Base-by-base conservation (phyloP, 1,140 invertebrate species). In the Brachionus asplanchnoidis region DNA sequence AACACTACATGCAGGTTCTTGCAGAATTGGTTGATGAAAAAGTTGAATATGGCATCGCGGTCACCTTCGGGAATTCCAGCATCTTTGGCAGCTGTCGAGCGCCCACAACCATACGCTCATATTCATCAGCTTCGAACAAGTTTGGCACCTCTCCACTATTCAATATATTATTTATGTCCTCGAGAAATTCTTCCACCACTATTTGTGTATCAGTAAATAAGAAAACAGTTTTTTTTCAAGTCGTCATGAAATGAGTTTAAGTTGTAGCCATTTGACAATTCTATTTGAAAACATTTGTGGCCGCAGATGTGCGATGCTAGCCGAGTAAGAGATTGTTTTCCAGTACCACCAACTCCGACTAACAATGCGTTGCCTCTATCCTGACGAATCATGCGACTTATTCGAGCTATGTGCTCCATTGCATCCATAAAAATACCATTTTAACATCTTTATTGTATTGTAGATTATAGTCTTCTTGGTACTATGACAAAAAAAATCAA, bases 131-230 rank as follows among this genome's bases (percentile, higher is more conserved):
- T 87, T 95, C 94, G 88, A 90, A 90, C 79, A 90, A 86, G 85
- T 88, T 90, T 56, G 89, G 88, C 17, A 90, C 90, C 86, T 90
- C 89, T 53, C 90, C 88, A 84, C 89, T 90, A 86, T 90, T 90
- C 6, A 90, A 87, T 65, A 95, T 94, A 87, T 96, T 95, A 87
- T 95, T 96, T 26, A 96, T 94, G 87, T 96, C 95, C 89, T 96
- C 94, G n/a, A 95, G 91, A 88, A 95, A 95, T 50, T 92, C 91
- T 87, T 95, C 93, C 40, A 94, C 93, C 0, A 92, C 92, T 70
- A 95, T 93, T 89, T 90, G 85, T 66, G 88, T 90, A 85, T 90
- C 90, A 12, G 90, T 90, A 85, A 91, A 89, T 1, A 91, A 85
- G 85, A 91, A 91, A 1, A 91, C 89, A 50, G 89, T 89, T 79